Evolutionary conservation across 2,888 invertebrate genomes (phyloP).

Genomic region (Cheilosia grossa): DNA sequence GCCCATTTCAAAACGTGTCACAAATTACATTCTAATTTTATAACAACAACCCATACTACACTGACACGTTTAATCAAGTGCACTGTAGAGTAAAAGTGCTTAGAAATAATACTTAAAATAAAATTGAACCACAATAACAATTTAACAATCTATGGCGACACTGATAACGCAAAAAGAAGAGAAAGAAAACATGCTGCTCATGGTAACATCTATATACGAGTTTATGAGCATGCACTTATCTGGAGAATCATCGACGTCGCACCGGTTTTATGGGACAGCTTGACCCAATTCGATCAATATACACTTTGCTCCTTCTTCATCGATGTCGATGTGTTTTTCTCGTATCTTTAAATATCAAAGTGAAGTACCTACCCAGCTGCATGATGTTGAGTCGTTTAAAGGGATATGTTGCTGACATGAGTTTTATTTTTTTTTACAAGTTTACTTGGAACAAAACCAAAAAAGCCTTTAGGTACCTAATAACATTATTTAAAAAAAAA

Average conservation of each 20-base stretch:
- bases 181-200: conserved; percentile 11
- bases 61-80: background rate
- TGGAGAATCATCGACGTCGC: conserved; percentile 40
- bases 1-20: background rate
- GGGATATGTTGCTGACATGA: background rate
- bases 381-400: background rate
- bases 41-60: background rate
- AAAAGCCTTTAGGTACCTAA: too few relatives aligned
- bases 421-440: too few relatives aligned
- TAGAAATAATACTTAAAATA: background rate
- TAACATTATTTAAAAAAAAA: too few relatives aligned
- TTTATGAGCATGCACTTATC: conserved; percentile 32
- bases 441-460: too few relatives aligned
- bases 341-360: background rate
- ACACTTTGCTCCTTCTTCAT: background rate
- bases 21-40: conserved; percentile 4
- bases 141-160: background rate
- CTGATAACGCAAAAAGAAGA: conserved; percentile 22
- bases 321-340: conserved; percentile 8
- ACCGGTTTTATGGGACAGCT: conserved; percentile 47
- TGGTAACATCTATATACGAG: conserved; percentile 11
- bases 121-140: background rate
- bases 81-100: background rate
- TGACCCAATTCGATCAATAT: conserved; percentile 51
- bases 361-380: background rate